Conservation (phyloP, 2,797 vertebrate species). For the Poeciliopsis presidionis region DNA sequence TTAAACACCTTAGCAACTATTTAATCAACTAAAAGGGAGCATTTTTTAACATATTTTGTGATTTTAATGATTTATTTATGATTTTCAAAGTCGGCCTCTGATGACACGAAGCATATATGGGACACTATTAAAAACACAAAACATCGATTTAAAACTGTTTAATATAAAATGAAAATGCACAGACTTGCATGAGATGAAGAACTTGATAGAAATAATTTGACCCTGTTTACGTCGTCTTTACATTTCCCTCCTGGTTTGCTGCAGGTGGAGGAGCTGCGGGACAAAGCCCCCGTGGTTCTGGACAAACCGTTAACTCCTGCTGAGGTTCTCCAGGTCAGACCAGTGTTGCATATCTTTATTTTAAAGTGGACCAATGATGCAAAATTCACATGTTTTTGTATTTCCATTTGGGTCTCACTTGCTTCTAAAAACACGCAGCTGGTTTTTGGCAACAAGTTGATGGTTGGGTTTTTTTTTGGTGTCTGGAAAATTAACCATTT, state of each 20-base stretch:
- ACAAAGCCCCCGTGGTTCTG: slow-evolving; percentile 67
- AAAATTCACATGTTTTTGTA: no score
- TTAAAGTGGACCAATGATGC: no score
- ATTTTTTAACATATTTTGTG: not conserved
- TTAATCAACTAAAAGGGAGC: not conserved
- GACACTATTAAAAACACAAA: not conserved
- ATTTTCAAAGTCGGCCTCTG: not conserved
- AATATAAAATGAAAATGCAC: not conserved
- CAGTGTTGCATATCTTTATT: no score
- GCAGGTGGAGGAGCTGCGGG: slow-evolving; percentile 80
- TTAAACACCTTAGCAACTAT: not conserved
- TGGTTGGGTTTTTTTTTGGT: no score
- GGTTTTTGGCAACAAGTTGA: no score
- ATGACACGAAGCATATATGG: not conserved
- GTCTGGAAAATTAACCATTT: no score
- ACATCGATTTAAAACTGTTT: not conserved
- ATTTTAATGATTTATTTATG: not conserved
- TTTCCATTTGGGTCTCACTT: no score
- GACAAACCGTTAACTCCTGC: slow-evolving; percentile 80
- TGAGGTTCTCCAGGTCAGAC: slow-evolving; percentile 82
- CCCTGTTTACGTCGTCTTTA: not conserved
- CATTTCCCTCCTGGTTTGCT: not conserved
- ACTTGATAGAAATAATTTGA: not conserved
- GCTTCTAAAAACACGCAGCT: no score
- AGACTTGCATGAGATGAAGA: not conserved